phyloP scores from a whole-genome alignment of 2,888 invertebrate species.

The Panopea generosa region DNA sequence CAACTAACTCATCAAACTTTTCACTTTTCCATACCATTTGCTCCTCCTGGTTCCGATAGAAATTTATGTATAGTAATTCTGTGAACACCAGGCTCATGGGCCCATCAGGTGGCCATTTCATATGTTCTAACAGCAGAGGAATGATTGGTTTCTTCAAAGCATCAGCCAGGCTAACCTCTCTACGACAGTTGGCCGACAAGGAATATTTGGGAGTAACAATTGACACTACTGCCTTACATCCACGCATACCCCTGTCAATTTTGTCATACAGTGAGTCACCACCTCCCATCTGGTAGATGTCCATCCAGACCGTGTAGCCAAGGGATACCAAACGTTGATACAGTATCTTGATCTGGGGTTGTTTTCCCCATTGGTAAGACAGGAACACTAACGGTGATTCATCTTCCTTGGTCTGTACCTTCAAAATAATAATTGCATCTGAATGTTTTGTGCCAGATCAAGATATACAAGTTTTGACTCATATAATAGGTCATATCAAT shows the following conservation, averaged over 20 bases:
- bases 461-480: no score
- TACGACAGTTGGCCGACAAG: slow-evolving; percentile 82
- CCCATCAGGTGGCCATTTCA: slow-evolving; percentile 82
- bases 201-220: slow-evolving; percentile 83
- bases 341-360: slow-evolving; percentile 78
- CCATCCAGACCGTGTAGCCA: slow-evolving; percentile 82
- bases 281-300: slow-evolving; percentile 84
- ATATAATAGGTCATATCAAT: no score
- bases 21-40: slow-evolving; percentile 72
- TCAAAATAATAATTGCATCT: no score
- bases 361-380: slow-evolving; percentile 84
- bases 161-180: slow-evolving; percentile 82
- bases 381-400: slow-evolving; percentile 77
- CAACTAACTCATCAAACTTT: slow-evolving; percentile 70
- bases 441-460: no score
- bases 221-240: slow-evolving; percentile 77
- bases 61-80: slow-evolving; percentile 80
- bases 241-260: slow-evolving; percentile 81
- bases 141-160: slow-evolving; percentile 82
- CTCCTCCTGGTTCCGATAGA: slow-evolving; percentile 62
- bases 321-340: slow-evolving; percentile 73
- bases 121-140: slow-evolving; percentile 80
- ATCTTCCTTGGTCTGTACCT: not conserved
- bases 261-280: slow-evolving; percentile 84
- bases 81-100: slow-evolving; percentile 83